A percentile compares a stretch with the other conserved stretches of the same genome.
Conservation (phyloP, 2,113 vertebrate genomes). For the Hippopotamus amphibius region DNA sequence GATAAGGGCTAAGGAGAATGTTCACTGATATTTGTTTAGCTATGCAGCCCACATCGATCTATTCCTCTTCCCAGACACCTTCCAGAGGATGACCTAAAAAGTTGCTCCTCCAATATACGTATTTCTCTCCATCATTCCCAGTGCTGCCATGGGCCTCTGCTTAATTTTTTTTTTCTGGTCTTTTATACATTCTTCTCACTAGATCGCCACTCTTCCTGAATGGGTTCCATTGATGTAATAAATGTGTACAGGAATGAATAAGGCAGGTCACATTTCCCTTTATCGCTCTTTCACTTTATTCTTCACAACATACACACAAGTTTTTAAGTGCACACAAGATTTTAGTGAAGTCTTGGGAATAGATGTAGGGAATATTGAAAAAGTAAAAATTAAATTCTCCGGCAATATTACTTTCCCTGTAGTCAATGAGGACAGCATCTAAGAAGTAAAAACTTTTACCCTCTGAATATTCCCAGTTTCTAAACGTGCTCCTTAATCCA, state of each 20-base stretch:
- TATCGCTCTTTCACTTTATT: not conserved
- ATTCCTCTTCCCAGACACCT: not conserved
- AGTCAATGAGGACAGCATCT: not conserved
- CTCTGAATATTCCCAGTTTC: not conserved
- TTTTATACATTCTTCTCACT: not conserved
- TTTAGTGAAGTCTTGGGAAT: not conserved
- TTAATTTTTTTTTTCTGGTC: not conserved
- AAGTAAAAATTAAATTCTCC: slow-evolving; percentile 37
- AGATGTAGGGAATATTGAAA: not conserved
- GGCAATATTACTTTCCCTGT: not conserved
- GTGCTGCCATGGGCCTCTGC: not conserved
- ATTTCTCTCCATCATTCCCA: not conserved
- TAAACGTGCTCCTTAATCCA: not conserved
- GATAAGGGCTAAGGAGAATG: not conserved
- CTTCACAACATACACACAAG: not conserved
- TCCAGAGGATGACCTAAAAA: not conserved
- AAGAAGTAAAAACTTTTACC: not conserved
- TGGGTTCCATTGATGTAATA: not conserved
- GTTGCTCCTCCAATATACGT: not conserved
- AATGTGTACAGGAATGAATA: not conserved
- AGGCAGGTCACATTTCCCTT: not conserved
- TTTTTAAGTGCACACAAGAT: not conserved
- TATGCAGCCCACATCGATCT: not conserved
- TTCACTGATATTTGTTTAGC: not conserved
- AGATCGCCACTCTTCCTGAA: not conserved